Evolutionary conservation across 2,888 invertebrate species (phyloP).

Genomic region (Zonitis immaculata): DNA sequence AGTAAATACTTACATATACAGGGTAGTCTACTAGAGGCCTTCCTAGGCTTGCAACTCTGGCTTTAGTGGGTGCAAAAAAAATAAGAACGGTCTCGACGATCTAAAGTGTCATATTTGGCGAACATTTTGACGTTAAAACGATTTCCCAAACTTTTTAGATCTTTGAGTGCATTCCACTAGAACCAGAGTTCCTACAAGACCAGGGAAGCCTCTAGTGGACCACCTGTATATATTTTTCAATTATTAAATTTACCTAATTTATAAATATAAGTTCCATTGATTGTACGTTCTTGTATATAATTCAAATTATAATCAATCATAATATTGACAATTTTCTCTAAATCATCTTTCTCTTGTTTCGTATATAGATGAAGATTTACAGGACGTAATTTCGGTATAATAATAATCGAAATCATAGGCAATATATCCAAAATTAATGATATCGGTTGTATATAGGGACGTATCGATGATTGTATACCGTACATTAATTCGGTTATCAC

Average conservation of each 20-base stretch:
- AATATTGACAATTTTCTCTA: conserved; percentile 67
- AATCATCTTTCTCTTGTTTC: conserved; percentile 62
- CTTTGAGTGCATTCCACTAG: too few relatives aligned
- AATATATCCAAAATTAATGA: conserved; percentile 65
- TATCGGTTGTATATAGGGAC: conserved; percentile 47
- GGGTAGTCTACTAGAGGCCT: too few relatives aligned
- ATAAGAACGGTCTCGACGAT: too few relatives aligned
- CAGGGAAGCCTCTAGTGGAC: too few relatives aligned
- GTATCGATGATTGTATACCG: conserved; percentile 57
- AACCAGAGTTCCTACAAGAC: too few relatives aligned
- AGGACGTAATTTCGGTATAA: conserved; percentile 70
- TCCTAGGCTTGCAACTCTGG: too few relatives aligned
- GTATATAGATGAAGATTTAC: conserved; percentile 70
- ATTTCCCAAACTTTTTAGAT: too few relatives aligned
- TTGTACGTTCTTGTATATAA: conserved; percentile 72
- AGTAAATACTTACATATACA: too few relatives aligned
- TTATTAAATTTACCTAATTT: conserved; percentile 41
- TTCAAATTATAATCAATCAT: conserved; percentile 88
- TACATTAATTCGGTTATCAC: conserved; percentile 58
- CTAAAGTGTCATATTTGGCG: too few relatives aligned
- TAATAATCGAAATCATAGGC: conserved; percentile 65
- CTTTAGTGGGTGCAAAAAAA: too few relatives aligned
- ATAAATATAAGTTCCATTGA: conserved; percentile 73
- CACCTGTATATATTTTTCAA: too few relatives aligned
- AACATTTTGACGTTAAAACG: too few relatives aligned